A percentile compares a stretch with the other conserved stretches of the same genome.
These are phyloP conservation scores for Conopomorpha cramerella DNA, from an alignment of 1,140 invertebrate genomes.

Conservation along the genomic window DNA sequence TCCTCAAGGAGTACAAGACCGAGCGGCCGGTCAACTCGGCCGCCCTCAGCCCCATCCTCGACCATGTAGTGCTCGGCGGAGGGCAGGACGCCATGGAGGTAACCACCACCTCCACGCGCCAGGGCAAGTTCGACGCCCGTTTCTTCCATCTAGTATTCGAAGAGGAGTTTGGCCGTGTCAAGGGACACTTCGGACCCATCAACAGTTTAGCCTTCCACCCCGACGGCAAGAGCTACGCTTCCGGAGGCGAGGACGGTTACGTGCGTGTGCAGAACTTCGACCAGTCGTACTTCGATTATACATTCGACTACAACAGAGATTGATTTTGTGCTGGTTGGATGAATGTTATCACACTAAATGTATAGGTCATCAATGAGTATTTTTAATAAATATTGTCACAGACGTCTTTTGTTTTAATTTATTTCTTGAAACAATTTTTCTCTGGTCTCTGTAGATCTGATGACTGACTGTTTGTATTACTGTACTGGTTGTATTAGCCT, in stretches of 20 bases:
- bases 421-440: no score
- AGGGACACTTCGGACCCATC: conserved; percentile 99
- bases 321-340: conserved; percentile 11
- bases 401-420: no score
- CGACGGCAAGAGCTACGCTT: conserved; percentile 95
- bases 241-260: conserved; percentile 98
- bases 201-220: conserved; percentile 98
- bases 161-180: conserved; percentile 97
- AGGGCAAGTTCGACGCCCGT: conserved; percentile 97
- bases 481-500: no score
- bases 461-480: no score
- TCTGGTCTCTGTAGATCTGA: no score
- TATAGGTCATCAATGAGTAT: background rate
- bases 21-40: conserved; percentile 97
- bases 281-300: conserved; percentile 94
- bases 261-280: conserved; percentile 96
- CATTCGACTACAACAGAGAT: conserved; percentile 81
- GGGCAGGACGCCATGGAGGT: conserved; percentile 99
- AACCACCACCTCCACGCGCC: conserved; percentile 92
- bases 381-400: background rate
- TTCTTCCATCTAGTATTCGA: conserved; percentile 99
- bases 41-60: conserved; percentile 89
- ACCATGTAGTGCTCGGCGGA: conserved; percentile 95
- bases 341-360: conserved; percentile 1
- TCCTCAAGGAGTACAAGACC: conserved; percentile 94